Conservation (phyloP, 2,797 vertebrate genomes). For the Myripristis murdjan region DNA sequence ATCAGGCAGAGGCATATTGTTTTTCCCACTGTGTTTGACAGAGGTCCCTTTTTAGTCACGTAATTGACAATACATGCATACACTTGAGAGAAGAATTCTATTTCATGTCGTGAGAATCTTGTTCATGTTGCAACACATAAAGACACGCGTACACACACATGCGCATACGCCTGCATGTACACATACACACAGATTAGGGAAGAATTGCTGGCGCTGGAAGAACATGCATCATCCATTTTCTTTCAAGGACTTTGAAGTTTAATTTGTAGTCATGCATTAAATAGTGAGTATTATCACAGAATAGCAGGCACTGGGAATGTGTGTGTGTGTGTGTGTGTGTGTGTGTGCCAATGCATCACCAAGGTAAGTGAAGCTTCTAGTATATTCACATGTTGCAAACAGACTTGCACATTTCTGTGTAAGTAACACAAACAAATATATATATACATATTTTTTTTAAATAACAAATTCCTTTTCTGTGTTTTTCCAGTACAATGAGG, state of each 20-base stretch:
- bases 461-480: slow-evolving; percentile 12
- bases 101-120: not conserved
- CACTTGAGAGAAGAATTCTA: slow-evolving; percentile 6
- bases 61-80: not conserved
- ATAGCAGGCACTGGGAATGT: slow-evolving; percentile 66
- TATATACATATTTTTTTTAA: too few species aligned
- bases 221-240: slow-evolving; percentile 76
- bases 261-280: slow-evolving; percentile 89
- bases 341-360: slow-evolving; percentile 16
- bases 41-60: not conserved
- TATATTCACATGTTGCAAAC: slow-evolving; percentile 26
- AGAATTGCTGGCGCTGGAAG: slow-evolving; percentile 47
- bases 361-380: slow-evolving; percentile 36
- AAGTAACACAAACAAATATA: not conserved
- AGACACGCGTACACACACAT: slow-evolving; percentile 10
- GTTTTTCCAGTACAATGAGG: slow-evolving; percentile 93
- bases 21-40: slow-evolving; percentile 27
- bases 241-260: slow-evolving; percentile 86
- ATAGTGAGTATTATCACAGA: slow-evolving; percentile 86
- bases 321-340: slow-evolving; percentile 20
- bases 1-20: slow-evolving; percentile 58
- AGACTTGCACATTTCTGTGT: slow-evolving; percentile 16
- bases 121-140: slow-evolving; percentile 3
- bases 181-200: slow-evolving; percentile 35
- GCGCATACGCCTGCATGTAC: slow-evolving; percentile 1